phyloP scores from a whole-genome alignment of 2,888 invertebrate genomes.

The Rutpela maculata region DNA sequence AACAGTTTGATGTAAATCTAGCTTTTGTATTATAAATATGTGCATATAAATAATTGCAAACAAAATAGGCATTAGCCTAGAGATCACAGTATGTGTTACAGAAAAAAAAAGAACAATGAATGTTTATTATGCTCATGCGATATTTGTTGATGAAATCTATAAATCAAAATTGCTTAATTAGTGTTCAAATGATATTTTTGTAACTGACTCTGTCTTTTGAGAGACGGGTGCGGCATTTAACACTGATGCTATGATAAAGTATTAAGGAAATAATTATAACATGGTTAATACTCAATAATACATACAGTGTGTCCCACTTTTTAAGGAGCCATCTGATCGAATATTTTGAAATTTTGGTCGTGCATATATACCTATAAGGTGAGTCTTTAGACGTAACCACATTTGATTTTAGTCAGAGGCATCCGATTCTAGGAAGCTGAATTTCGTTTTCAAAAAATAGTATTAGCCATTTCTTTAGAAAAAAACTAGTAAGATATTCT shows the following conservation, averaged over 20 bases:
- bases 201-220: background rate
- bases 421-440: too few relatives aligned
- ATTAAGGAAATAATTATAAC: background rate
- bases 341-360: too few relatives aligned
- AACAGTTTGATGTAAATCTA: constrained; percentile 34
- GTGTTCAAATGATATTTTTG: background rate
- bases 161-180: constrained; percentile 5
- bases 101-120: background rate
- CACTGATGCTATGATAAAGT: background rate
- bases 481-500: too few relatives aligned
- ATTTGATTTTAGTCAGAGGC: too few relatives aligned
- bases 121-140: background rate
- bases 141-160: constrained; percentile 1
- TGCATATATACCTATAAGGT: too few relatives aligned
- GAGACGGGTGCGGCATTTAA: background rate
- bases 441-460: too few relatives aligned
- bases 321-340: too few relatives aligned
- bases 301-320: too few relatives aligned
- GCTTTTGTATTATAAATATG: constrained; percentile 23
- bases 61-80: constrained; percentile 9
- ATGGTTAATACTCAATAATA: background rate
- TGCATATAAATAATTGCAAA: constrained; percentile 11
- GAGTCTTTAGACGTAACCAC: too few relatives aligned
- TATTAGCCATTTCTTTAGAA: too few relatives aligned
- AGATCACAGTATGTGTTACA: constrained; percentile 10